Evolutionary conservation across 2,113 vertebrate genomes (phyloP), one percentile per base, ranked within the genome.

Genomic region (Dromas ardeola): DNA sequence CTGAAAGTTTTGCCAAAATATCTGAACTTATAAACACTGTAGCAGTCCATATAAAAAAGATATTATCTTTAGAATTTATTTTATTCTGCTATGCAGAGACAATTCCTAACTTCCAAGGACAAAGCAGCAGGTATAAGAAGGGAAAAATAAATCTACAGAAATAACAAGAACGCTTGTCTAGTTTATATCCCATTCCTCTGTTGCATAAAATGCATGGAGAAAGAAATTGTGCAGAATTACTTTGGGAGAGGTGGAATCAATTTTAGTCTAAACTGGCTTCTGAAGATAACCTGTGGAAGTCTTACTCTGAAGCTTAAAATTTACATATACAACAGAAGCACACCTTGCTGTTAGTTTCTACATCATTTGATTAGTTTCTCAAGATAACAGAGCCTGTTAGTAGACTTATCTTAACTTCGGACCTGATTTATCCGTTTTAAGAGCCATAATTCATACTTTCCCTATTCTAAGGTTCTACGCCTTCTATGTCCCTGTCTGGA

Each of bases 121-220:
- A 63, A 66, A 50, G 10, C 5, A 85, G 13, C 3, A 25, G 6
- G 5, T 38, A 32, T 26, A 55, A 67, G 10, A 27, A 73, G 10
- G 6, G 5, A 5, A 34, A 29, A 1, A 7, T 2, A 87, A 45
- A 1, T 13, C 18, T 10, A n/a, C 3, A 17, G 8, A 80, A 80
- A 59, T 23, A 83, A 73, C 1, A 73, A 36, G 8, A 74, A n/a
- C 0, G 27, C 8, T 8, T 1, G 1, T 3, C 19, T 50, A 56
- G 17, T 27, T 78, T 30, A 15, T 5, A 67, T n/a, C 17, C 16
- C 20, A 67, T 13, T 72, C 20, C 3, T 50, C n/a, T 61, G 1
- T 21, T 47, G 17, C 42, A n/a, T 58, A 81, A 72, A 21, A 72
- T 2, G 5, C 9, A 21, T 4, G 2, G 25, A 45, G 32, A 62